Evolutionary conservation across 2,797 vertebrate genomes (phyloP), one percentile per base, ranked within the genome.

Genomic region (Denticeps clupeoides): DNA sequence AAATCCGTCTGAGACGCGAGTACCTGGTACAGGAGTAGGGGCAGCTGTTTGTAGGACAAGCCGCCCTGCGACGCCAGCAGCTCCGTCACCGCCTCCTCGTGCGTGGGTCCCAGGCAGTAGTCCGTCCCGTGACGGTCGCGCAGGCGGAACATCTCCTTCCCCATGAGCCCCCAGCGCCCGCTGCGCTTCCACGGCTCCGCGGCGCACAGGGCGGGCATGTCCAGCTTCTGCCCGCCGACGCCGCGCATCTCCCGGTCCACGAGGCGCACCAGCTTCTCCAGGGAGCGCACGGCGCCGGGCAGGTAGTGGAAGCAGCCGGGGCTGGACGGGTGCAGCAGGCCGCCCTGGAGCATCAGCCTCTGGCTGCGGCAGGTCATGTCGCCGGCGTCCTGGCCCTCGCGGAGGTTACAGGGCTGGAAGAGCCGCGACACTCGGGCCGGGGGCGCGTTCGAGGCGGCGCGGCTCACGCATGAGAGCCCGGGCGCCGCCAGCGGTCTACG

Each of bases 81-180:
- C 10, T 82, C 82, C 0, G 92, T 90, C 10, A 91, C 68, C 0
- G 63, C 79, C 68, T 98, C 95, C 69, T 99, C 95, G 0, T 99
- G 93, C 0, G 94, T 99, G 7, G 95, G 94, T 3, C 86, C 89
- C 49, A 99, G 70, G 68, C 94, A 98, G 65, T 89, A 95, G 26
- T 78, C 77, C 1, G 68, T 69, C 12, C 63, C 60, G 0, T 95
- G 90, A 13, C 94, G 80, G 62, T 98, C 95, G 11, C 33, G 55
- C 16, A 99, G 76, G 10, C 84, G 80, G 25, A 98, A 85, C 5
- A 98, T 86, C 77, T 98, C 95, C 3, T 78, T 87, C 28, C 87
- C 91, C 89, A 97, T 88, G 33, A 76, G 63, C 10, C 91, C 80
- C 94, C 94, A 99, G 31, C 94, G 89, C 4, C 80, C 73, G 5